Base-by-base conservation (phyloP, 2,113 vertebrate species). In the Ailuropoda melanoleuca region DNA sequence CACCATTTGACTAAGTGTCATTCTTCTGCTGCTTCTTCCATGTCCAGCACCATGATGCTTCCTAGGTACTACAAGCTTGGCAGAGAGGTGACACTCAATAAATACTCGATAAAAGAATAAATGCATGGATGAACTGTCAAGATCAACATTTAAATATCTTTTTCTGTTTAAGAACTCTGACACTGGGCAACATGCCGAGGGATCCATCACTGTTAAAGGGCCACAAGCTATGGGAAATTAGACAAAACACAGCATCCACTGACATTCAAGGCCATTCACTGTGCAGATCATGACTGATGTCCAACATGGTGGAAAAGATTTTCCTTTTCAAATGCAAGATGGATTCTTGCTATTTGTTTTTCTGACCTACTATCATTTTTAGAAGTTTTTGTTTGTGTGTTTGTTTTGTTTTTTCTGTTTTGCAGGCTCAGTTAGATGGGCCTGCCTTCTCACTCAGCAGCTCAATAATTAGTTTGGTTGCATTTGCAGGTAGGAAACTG, bases 401-500 rank as follows among this genome's bases (percentile, higher is more conserved):
- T 9, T 29, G 9, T n/a, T 26, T 37, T 26, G 46, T 0, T 21
- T 13, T 0, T 53, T 37, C 50, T 60, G 11, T 84, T 93, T 91
- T 83, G 8, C 46, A 60, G 83, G 56, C 53, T 97, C 90, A 74
- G 55, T 92, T 80, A 97, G 78, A 75, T 50, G 10, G 90, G 56
- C 14, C 48, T 92, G 62, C 90, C 68, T 95, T 97, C 94, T 81
- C 88, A 97, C 95, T 96, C 95, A 93, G 94, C 84, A 94, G 72
- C 93, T 94, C 82, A 37, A 43, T 95, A 96, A 98, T 98, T 94
- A 98, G 97, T 92, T 94, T 66, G 88, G 97, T 97, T 94, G 46
- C 81, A 62, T 60, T 74, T 92, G 56, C 90, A 97, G 94, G 88
- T 93, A 75, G 94, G 48, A 96, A 97, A 95, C 62, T 43, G 48